phyloP scores from a whole-genome alignment of 2,888 invertebrate species.

The Polymixis flavicincta region DNA sequence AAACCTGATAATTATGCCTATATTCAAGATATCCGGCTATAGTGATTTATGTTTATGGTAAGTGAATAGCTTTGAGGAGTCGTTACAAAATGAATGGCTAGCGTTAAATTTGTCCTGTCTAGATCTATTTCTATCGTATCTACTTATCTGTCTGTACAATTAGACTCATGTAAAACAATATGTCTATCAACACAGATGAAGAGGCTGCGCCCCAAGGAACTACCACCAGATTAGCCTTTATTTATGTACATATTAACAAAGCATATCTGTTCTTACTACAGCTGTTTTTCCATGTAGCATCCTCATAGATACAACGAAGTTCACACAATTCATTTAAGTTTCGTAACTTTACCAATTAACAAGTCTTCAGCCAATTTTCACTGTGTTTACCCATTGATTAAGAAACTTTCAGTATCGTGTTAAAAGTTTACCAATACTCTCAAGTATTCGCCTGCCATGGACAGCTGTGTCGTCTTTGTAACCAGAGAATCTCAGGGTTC shows the following conservation, averaged over 20 bases:
- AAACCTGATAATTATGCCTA: not conserved
- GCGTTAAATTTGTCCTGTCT: not conserved
- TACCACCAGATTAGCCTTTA: not conserved
- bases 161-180: not conserved
- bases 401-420: conserved; percentile 41
- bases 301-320: conserved; percentile 18
- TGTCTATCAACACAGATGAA: not conserved
- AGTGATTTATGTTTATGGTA: conserved; percentile 1
- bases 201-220: not conserved
- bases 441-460: conserved; percentile 10
- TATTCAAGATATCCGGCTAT: not conserved
- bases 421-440: conserved; percentile 44
- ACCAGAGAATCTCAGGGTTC: not conserved
- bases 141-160: not conserved
- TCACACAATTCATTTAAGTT: conserved; percentile 39
- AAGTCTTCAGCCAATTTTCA: conserved; percentile 43
- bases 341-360: conserved; percentile 54
- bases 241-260: not conserved
- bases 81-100: not conserved
- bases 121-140: not conserved
- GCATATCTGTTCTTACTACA: not conserved
- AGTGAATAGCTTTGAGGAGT: not conserved
- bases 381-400: conserved; percentile 44
- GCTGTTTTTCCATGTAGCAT: conserved; percentile 16
- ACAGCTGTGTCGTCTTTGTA: not conserved